Evolutionary conservation across 2,113 vertebrate species (phyloP).

Genomic region (Lagopus muta): DNA sequence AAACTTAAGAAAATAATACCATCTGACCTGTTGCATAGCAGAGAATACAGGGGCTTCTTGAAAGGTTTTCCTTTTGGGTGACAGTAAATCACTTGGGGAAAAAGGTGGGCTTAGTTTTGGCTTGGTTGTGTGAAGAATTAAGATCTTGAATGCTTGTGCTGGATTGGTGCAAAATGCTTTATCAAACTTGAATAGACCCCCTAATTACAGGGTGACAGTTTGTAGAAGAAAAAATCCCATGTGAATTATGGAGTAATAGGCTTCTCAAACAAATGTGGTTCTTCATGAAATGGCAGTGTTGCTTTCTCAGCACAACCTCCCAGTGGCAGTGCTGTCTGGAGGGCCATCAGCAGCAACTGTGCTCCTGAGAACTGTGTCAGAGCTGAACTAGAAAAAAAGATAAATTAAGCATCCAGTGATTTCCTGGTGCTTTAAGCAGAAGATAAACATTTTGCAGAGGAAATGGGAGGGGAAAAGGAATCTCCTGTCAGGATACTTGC

Average conservation of each 20-base stretch:
- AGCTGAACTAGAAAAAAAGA: not conserved
- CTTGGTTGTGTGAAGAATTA: not conserved
- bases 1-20: not conserved
- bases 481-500: conserved; percentile 22
- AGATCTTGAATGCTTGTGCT: not conserved
- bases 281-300: not conserved
- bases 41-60: not conserved
- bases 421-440: conserved; percentile 28
- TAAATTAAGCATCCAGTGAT: not conserved
- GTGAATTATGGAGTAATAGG: not conserved
- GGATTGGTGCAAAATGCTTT: accelerated
- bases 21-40: not conserved
- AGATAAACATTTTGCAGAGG: not conserved
- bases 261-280: not conserved
- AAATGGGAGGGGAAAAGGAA: not conserved
- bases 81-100: not conserved
- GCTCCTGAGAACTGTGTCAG: not conserved
- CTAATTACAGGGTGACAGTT: not conserved
- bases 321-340: not conserved
- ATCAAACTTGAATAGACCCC: not conserved
- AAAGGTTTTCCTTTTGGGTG: not conserved
- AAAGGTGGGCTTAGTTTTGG: not conserved
- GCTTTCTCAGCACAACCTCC: not conserved
- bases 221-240: not conserved
- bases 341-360: not conserved